Base-by-base conservation (phyloP, 2,888 invertebrate species). In the Mylabris sibirica region DNA sequence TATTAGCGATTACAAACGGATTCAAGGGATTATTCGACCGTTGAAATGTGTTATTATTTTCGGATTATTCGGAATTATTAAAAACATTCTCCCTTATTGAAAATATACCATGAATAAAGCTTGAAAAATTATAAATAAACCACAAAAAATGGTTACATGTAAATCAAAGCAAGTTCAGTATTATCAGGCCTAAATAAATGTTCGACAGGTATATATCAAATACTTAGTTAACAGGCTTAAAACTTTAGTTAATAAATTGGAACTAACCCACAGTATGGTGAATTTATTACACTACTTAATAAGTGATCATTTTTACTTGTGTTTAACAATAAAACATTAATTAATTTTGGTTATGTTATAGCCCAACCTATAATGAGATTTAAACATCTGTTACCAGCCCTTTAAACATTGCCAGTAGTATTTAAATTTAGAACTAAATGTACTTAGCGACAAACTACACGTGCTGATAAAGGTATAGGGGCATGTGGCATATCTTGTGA, bases 381-480 rank as follows among this genome's bases (percentile, higher is more conserved):
- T n/a, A 63, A 70, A 67, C 70, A 70, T 70, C 67, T 70, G 70
- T 70, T 67, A 53, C 59, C 66, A 66, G 64, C 70, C 70, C 70
- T 70, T 70, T 65, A 70, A 66, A 69, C 64, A 69, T n/a, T 11
- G 59, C 69, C 60, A 59, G 66, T 59, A 64, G 44, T 64, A 62
- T 65, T 70, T 67, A 70, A 70, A 70, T 67, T 70, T 70, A 70
- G 70, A 70, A 57, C 53, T 62, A 60, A 59, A 67, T 64, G 62
- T 70, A 64, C 70, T 70, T 70, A 67, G 66, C 65, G 62, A 61
- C 59, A 57, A 63, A 35, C 64, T 64, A 64, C 70, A 70, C 70
- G 70, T 70, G 70, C 70, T 70, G 70, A 70, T 70, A 70, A 30
- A 70, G 70, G 67, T 69, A 64, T 49, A 41, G 63, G 60, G 63